Evolutionary conservation across 2,888 invertebrate species (phyloP), one percentile per base, ranked within the genome.

Genomic region (Atethmia centrago): DNA sequence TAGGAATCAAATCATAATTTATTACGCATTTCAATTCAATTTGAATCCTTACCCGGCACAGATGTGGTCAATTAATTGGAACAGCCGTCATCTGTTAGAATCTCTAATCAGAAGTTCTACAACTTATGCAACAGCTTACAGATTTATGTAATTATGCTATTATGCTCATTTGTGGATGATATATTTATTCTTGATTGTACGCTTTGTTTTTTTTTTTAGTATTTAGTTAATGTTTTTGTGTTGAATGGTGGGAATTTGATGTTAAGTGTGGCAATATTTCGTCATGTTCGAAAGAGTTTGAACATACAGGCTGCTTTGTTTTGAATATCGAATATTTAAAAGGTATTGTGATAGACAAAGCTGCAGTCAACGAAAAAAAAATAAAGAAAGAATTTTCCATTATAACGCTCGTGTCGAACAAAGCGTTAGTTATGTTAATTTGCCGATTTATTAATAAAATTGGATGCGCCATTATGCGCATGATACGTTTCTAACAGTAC

Each of bases 21-120:
- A 78, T 67, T 71, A 56, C 67, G n/a, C 42, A 62, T 83, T 82
- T 71, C 72, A 72, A 77, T 82, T 81, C 66, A 81, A 73, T 73
- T 81, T 84, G 25, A 56, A 64, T 77, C 82, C 62, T 58, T 58
- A 78, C 73, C 74, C 72, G 69, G 42, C 76, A 67, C 85, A 87
- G 87, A 87, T 87, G 85, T 75, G 70, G 82, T 77, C 76, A 77
- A 85, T 87, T 85, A 85, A 79, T 78, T 66, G 78, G 65, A 47
- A 71, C 78, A 25, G 59, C 71, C 71, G 87, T 80, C 82, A 80
- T 82, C 87, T 83, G 83, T 68, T 77, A 74, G 76, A 56, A 71
- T 72, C 76, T 73, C 58, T 75, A 76, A 86, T 85, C 86, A 82
- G 79, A 80, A 87, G 71, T 87, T 85, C 66, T 59, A 74, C 69